These are phyloP conservation scores for Caenorhabditis becei DNA, from an alignment of 2,888 invertebrate species.

Conservation along the genomic window DNA sequence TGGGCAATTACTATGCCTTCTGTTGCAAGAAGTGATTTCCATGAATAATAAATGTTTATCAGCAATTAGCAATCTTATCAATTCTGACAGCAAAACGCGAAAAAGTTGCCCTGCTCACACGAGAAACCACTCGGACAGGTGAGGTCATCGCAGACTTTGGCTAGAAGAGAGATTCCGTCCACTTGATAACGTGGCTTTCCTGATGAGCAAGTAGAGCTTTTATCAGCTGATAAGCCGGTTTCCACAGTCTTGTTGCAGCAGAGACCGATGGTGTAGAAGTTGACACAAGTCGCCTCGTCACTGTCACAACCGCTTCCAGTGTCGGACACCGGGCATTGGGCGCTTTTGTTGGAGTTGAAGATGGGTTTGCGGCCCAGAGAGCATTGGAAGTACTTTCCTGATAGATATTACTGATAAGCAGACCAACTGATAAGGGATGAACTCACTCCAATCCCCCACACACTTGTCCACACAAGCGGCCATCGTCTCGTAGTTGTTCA, in stretches of 20 bases:
- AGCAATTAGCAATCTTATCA: neutral
- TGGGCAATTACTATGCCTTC: slow-evolving; percentile 38
- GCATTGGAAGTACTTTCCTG: slow-evolving; percentile 37
- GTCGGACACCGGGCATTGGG: slow-evolving; percentile 7
- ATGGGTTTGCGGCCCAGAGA: slow-evolving; percentile 20
- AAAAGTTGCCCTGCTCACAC: slow-evolving; percentile 30
- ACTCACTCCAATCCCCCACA: slow-evolving; percentile 24
- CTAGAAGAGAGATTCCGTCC: slow-evolving; percentile 19
- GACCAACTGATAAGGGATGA: neutral
- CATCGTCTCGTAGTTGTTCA: slow-evolving; percentile 36
- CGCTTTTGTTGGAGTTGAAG: slow-evolving; percentile 14
- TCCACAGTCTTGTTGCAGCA: slow-evolving; percentile 37
- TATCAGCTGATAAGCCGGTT: slow-evolving; percentile 14
- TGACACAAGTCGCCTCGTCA: slow-evolving; percentile 14
- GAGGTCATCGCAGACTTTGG: slow-evolving; percentile 15
- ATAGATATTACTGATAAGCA: neutral
- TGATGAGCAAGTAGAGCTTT: slow-evolving; percentile 24
- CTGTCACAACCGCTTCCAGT: slow-evolving; percentile 33
- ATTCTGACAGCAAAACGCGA: slow-evolving; percentile 37
- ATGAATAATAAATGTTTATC: too few relatives aligned
- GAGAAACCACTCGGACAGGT: slow-evolving; percentile 25
- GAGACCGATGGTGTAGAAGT: slow-evolving; percentile 23
- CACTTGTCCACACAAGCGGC: slow-evolving; percentile 20
- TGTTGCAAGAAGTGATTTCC: slow-evolving; percentile 44
- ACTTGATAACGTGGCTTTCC: slow-evolving; percentile 30